phyloP scores from a whole-genome alignment of 2,797 vertebrate species.

The Merluccius polli region DNA sequence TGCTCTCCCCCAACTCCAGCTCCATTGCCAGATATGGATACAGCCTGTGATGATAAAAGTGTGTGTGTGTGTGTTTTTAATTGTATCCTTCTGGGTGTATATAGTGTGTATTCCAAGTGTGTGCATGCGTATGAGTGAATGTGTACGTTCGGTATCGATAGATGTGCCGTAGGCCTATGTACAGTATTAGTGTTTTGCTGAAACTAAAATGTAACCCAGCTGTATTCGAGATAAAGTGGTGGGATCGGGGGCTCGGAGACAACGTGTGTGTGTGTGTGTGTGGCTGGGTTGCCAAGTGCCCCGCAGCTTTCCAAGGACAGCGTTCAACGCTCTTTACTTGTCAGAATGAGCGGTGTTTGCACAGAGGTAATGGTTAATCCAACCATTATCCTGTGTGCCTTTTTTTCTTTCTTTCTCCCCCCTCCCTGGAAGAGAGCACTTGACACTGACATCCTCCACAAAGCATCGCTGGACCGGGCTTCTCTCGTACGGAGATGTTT shows the following conservation, averaged over 20 bases:
- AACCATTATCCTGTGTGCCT: slow-evolving; percentile 26
- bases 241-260: not conserved
- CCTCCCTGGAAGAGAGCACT: slow-evolving; percentile 24
- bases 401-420: not conserved
- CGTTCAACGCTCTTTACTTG: slow-evolving; percentile 19
- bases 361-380: slow-evolving; percentile 33
- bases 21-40: slow-evolving; percentile 60
- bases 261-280: not conserved
- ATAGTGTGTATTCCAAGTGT: not conserved
- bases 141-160: not conserved
- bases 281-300: slow-evolving; percentile 20
- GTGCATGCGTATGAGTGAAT: not conserved
- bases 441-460: slow-evolving; percentile 32
- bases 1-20: slow-evolving; percentile 27
- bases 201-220: not conserved
- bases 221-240: not conserved
- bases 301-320: slow-evolving; percentile 24
- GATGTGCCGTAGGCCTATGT: not conserved
- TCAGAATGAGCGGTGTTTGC: slow-evolving; percentile 41
- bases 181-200: not conserved
- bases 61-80: slow-evolving; percentile 11
- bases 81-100: not conserved
- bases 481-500: slow-evolving; percentile 19
- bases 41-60: slow-evolving; percentile 35
- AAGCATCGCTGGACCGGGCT: slow-evolving; percentile 12